These are phyloP conservation scores for Apamea sordens DNA, from an alignment of 2,888 invertebrate genomes.

Conservation along the genomic window DNA sequence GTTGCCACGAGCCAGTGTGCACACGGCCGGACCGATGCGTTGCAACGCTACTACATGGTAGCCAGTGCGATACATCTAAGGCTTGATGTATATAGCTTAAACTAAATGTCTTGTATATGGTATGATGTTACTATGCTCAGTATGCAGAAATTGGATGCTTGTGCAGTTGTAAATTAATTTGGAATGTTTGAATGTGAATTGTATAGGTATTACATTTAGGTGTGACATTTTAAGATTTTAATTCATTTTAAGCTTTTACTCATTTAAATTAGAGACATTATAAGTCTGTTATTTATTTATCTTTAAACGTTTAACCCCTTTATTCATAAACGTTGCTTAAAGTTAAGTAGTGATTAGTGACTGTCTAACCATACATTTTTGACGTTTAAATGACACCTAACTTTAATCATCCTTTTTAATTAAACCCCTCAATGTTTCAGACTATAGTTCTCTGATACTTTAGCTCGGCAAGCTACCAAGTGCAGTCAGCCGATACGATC, in stretches of 20 bases:
- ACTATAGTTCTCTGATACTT: background rate
- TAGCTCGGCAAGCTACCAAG: background rate
- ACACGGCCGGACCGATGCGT: conserved; percentile 36
- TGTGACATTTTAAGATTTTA: background rate
- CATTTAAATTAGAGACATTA: background rate
- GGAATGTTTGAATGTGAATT: conserved; percentile 10
- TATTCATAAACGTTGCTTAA: no score
- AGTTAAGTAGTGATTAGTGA: no score
- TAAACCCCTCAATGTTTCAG: background rate
- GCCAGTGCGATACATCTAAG: conserved; percentile 12
- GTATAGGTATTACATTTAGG: background rate
- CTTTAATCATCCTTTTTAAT: background rate
- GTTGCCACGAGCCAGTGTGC: conserved; percentile 28
- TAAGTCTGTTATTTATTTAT: background rate
- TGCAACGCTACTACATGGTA: conserved; percentile 4
- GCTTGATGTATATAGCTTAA: conserved; percentile 24
- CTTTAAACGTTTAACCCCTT: no score
- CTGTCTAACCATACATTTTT: background rate
- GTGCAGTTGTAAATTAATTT: conserved; percentile 37
- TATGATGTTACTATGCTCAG: conserved; percentile 22
- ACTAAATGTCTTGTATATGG: conserved; percentile 32
- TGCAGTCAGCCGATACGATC: background rate
- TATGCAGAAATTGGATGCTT: conserved; percentile 12
- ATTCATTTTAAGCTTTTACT: background rate
- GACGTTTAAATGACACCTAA: background rate